Percentiles rank a stretch among this genome's conserved stretches.
phyloP scores from a whole-genome alignment of 2,113 vertebrate genomes.

The Vulpes lagopus region DNA sequence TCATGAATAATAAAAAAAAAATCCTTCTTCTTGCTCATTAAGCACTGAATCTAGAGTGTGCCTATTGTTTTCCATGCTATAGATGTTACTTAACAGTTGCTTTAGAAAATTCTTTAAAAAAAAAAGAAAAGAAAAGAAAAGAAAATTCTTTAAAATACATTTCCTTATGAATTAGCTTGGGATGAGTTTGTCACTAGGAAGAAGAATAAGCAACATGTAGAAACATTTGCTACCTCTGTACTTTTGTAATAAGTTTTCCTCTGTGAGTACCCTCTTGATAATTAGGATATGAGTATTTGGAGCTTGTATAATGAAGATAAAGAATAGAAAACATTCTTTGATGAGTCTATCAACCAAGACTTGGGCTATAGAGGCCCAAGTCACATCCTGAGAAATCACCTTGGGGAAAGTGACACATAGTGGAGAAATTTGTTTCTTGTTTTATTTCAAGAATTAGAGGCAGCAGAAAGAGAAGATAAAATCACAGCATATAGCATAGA shows the following conservation, averaged over 20 bases:
- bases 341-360: background rate
- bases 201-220: background rate
- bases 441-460: background rate
- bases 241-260: background rate
- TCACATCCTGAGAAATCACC: background rate
- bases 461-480: background rate
- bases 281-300: background rate
- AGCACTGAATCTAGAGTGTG: background rate
- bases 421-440: background rate
- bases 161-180: background rate
- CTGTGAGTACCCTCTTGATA: background rate
- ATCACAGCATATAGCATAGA: too few species aligned
- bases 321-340: background rate
- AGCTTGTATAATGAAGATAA: constrained; percentile 1
- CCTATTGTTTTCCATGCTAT: background rate
- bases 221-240: background rate
- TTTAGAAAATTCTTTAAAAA: background rate
- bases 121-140: too few species aligned
- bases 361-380: background rate
- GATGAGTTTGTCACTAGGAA: background rate
- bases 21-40: background rate
- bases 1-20: too few species aligned
- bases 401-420: background rate
- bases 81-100: background rate
- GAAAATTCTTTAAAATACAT: background rate